These are phyloP conservation scores for Ypsolopha sequella DNA, from an alignment of 2,888 invertebrate species.

Conservation along the genomic window DNA sequence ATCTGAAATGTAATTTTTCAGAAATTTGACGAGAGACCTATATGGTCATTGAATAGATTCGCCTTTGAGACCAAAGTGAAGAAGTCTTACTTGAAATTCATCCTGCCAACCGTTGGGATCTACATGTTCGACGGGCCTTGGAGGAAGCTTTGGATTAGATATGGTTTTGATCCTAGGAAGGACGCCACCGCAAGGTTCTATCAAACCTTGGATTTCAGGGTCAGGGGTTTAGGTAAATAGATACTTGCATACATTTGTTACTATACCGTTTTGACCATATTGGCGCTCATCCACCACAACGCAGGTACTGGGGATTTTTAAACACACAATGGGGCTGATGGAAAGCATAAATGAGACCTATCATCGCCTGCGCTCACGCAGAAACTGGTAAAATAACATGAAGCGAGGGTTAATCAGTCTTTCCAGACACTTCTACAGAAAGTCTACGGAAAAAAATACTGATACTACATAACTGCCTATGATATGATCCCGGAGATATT, in stretches of 20 bases:
- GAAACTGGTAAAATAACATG: too few species aligned
- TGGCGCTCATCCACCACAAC: too few species aligned
- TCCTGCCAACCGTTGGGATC: constrained; percentile 87
- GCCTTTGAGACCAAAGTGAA: constrained; percentile 74
- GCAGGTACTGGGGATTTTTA: too few species aligned
- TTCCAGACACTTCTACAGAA: too few species aligned
- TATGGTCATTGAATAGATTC: constrained; percentile 89
- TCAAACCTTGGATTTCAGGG: constrained; percentile 89
- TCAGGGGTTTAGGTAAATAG: constrained; percentile 71
- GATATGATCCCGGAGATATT: too few species aligned
- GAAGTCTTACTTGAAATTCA: constrained; percentile 75
- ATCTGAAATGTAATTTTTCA: constrained; percentile 31
- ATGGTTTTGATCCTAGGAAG: constrained; percentile 92
- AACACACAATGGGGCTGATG: too few species aligned
- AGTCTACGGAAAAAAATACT: too few species aligned
- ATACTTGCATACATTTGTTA: constrained; percentile 13
- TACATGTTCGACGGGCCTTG: constrained; percentile 93
- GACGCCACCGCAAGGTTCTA: constrained; percentile 83
- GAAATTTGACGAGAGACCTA: constrained; percentile 87
- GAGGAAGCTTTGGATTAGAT: constrained; percentile 90
- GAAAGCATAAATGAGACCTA: too few species aligned
- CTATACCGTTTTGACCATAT: not conserved
- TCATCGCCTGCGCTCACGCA: too few species aligned
- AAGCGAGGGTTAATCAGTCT: too few species aligned
- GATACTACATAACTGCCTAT: too few species aligned